These are phyloP conservation scores for Patiria pectinifera DNA, from an alignment of 53 echinoderm and acorn worm species.

Conservation along the genomic window DNA sequence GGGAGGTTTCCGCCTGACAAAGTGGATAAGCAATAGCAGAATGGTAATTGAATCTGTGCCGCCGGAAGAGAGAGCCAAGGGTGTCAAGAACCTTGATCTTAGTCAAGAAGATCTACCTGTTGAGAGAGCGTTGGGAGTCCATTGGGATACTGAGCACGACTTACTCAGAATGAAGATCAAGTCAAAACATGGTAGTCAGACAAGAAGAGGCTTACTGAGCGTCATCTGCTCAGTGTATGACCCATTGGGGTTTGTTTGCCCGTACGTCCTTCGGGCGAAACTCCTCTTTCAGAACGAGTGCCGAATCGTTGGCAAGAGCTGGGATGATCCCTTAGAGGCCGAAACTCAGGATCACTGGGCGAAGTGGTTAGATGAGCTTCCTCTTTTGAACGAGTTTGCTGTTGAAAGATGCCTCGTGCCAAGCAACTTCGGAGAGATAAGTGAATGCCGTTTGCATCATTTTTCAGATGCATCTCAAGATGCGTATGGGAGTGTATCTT, in stretches of 20 bases:
- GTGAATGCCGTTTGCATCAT: conserved; percentile 41
- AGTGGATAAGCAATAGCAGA: background rate
- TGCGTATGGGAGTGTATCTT: conserved; percentile 48
- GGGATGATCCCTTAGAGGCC: conserved; percentile 51
- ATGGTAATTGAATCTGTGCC: conserved; percentile 1
- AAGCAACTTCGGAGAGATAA: conserved; percentile 27
- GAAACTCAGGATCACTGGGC: too few species aligned
- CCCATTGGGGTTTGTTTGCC: conserved; percentile 55
- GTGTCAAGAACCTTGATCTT: conserved; percentile 40
- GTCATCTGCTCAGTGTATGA: conserved; percentile 62
- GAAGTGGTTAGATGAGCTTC: conserved; percentile 32
- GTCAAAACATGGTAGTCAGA: background rate
- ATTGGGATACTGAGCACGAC: conserved; percentile 14
- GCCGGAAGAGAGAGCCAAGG: conserved; percentile 19
- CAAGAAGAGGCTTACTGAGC: conserved; percentile 61
- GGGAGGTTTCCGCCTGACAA: conserved; percentile 20
- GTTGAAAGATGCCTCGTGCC: conserved; percentile 48
- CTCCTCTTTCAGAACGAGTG: conserved; percentile 58
- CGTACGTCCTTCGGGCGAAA: conserved; percentile 59
- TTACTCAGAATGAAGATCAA: background rate
- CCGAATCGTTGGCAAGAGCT: conserved; percentile 14
- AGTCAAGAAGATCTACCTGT: conserved; percentile 66
- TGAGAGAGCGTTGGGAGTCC: conserved; percentile 73
- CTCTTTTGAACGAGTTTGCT: conserved; percentile 11
- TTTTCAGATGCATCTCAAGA: conserved; percentile 66